phyloP scores from a whole-genome alignment of 2,888 invertebrate genomes.

The Autographa gamma region DNA sequence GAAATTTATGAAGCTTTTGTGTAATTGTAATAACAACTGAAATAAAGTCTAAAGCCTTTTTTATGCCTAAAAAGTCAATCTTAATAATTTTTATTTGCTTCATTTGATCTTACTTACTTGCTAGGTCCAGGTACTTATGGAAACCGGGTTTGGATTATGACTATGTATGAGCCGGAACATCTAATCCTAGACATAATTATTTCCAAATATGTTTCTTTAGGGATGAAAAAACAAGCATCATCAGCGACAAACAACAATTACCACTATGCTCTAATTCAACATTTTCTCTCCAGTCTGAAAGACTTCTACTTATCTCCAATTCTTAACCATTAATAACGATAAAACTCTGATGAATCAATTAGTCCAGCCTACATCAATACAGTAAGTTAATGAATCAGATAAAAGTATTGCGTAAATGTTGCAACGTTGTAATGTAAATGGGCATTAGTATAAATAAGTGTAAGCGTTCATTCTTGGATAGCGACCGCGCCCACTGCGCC shows the following conservation, averaged over 20 bases:
- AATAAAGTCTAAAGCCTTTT: neutral
- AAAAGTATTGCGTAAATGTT: conserved; percentile 46
- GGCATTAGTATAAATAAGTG: conserved; percentile 60
- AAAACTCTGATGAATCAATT: conserved; percentile 14
- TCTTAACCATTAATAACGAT: neutral
- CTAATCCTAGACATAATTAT: too few relatives aligned
- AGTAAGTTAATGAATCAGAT: conserved; percentile 45
- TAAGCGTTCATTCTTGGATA: conserved; percentile 58
- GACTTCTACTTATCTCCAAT: neutral
- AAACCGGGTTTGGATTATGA: too few relatives aligned
- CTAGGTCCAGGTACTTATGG: too few relatives aligned
- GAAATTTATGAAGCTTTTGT: neutral
- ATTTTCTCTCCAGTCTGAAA: neutral
- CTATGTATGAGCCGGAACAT: too few relatives aligned
- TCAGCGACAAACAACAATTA: too few relatives aligned
- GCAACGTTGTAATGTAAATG: conserved; percentile 47
- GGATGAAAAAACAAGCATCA: too few relatives aligned
- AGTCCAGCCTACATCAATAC: conserved; percentile 9
- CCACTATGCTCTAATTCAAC: too few relatives aligned
- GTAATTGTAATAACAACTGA: neutral
- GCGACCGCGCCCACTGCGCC: conserved; percentile 57
- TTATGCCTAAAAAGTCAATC: too few relatives aligned
- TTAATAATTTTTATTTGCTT: too few relatives aligned
- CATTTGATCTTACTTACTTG: too few relatives aligned
- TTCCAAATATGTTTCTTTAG: too few relatives aligned